Evolutionary conservation across 1,140 invertebrate species (phyloP).

Genomic region (Hylyphantes graminicola): DNA sequence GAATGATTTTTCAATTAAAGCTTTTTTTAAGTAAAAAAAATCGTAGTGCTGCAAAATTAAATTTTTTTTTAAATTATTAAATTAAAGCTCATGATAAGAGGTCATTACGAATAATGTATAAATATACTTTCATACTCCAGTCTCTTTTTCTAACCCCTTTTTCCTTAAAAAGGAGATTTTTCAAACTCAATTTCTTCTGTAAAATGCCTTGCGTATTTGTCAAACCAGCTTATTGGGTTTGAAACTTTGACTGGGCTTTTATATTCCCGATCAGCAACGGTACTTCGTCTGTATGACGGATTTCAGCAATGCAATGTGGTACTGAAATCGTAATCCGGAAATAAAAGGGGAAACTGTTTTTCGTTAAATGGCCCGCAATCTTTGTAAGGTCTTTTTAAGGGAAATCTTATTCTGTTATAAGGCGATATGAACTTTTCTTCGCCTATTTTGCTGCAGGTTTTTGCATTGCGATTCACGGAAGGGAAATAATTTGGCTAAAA

Average conservation of each 20-base stretch:
- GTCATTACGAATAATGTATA: too few relatives aligned
- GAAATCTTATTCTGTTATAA: slow-evolving; percentile 10
- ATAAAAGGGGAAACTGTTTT: slow-evolving; percentile 48
- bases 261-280: slow-evolving; percentile 14
- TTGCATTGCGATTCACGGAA: slow-evolving; percentile 5
- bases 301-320: slow-evolving; percentile 7
- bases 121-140: too few relatives aligned
- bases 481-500: slow-evolving; percentile 7
- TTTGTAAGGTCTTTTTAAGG: slow-evolving; percentile 37
- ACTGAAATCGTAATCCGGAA: slow-evolving; percentile 52
- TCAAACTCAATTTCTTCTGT: too few relatives aligned
- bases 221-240: too few relatives aligned
- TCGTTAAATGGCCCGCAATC: slow-evolving; percentile 35
- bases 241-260: slow-evolving; percentile 53
- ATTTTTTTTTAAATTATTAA: too few relatives aligned
- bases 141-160: too few relatives aligned
- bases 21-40: too few relatives aligned
- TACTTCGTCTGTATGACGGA: slow-evolving; percentile 19
- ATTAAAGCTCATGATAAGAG: too few relatives aligned
- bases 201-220: too few relatives aligned
- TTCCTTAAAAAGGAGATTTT: too few relatives aligned
- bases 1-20: too few relatives aligned
- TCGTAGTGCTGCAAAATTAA: too few relatives aligned
- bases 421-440: neutral
- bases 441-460: slow-evolving; percentile 39